Evolutionary conservation across 2,888 invertebrate genomes (phyloP), one percentile per base, ranked within the genome.

Genomic region (Agrochola macilenta): DNA sequence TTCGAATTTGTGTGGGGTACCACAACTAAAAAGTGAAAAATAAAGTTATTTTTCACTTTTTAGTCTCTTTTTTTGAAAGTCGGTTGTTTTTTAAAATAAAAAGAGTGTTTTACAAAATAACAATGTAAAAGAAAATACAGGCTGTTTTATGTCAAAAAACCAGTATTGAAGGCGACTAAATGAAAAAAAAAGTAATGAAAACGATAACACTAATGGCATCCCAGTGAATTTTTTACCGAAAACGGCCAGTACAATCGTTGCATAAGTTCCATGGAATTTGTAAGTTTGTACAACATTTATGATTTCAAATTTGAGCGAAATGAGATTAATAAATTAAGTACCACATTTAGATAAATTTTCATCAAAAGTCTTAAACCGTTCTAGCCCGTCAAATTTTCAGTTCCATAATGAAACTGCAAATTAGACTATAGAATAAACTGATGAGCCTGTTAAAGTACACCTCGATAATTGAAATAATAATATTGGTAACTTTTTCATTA

Each of bases 401-500:
- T n/a, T n/a, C n/a, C n/a, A n/a, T n/a, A n/a, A n/a, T n/a, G n/a
- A n/a, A 66, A 65, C 63, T 64, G 17, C 30, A 81, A 82, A 82
- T 58, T 3, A 52, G 61, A 39, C 14, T 26, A n/a, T 43, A 60
- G 9, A 71, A 61, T 46, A 54, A 35, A 54, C 12, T 49, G 39
- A 58, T 43, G 26, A 49, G 17, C 14, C 0, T 17, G 17, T 2
- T 9, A n/a, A n/a, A n/a, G n/a, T n/a, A n/a, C n/a, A n/a, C n/a
- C n/a, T n/a, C n/a, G n/a, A n/a, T 72, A 63, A 46, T 63, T 81
- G 2, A 64, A 78, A 57, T 78, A 57, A 39, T 68, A n/a, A 26
- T 57, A 39, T 12, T 46, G 17, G 4, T 30, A 57, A 39, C 26
- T 26, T 14, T 73, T 2, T 39, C 1, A 30, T 35, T 39, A n/a